These are phyloP conservation scores for Laupala kohalensis DNA, from an alignment of 1,140 invertebrate genomes.

Conservation along the genomic window DNA sequence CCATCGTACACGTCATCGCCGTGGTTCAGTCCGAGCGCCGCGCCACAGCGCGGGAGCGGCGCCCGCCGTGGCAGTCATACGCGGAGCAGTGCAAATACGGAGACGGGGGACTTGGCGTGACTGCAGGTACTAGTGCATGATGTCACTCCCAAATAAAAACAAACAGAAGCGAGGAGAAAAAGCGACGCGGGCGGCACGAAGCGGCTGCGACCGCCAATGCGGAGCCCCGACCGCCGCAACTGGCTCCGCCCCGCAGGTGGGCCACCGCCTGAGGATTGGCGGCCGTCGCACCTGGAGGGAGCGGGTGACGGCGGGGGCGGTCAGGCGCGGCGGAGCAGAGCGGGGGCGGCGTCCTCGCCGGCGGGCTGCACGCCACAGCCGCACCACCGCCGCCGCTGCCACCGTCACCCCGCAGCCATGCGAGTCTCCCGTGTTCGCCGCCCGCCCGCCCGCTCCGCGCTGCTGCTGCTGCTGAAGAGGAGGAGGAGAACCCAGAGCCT, in stretches of 20 bases:
- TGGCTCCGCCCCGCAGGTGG: neutral
- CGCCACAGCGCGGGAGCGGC: neutral
- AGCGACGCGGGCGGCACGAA: neutral
- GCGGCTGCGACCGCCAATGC: neutral
- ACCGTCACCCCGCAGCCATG: neutral
- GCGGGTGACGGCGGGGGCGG: too few relatives aligned
- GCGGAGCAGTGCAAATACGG: neutral
- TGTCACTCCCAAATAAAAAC: neutral
- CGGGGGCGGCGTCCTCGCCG: too few relatives aligned
- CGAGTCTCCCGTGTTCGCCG: neutral
- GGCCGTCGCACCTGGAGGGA: neutral
- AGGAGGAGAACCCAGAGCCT: too few relatives aligned
- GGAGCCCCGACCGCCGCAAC: too few relatives aligned
- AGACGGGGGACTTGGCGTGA: neutral
- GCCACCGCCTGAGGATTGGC: neutral
- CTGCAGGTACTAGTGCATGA: neutral
- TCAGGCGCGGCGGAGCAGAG: too few relatives aligned
- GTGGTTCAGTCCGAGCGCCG: neutral
- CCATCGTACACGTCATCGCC: neutral
- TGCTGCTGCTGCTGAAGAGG: too few relatives aligned
- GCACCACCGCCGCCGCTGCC: too few relatives aligned
- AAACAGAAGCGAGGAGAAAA: neutral
- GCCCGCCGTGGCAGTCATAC: too few relatives aligned
- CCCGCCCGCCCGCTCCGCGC: too few relatives aligned
- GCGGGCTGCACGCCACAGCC: too few relatives aligned